Evolutionary conservation across 2,797 vertebrate species (phyloP).

Genomic region (Knipowitschia caucasica): DNA sequence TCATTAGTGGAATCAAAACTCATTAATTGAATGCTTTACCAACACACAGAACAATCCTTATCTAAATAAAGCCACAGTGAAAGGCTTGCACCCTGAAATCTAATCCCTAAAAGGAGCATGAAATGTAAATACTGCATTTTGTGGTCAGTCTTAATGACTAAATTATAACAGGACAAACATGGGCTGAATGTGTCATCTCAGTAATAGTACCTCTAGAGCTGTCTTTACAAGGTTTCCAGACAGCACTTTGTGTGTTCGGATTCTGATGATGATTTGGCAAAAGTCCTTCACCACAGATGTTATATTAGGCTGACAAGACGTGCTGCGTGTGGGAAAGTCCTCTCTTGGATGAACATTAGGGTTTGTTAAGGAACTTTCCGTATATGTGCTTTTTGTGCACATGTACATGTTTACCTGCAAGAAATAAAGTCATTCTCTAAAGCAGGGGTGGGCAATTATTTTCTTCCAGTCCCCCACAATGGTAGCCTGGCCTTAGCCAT

Average conservation of each 20-base stretch:
- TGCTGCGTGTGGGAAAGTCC: constrained; percentile 17
- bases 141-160: constrained; percentile 39
- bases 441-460: too few relatives aligned
- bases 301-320: constrained; percentile 26
- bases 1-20: too few relatives aligned
- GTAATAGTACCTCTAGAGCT: constrained; percentile 58
- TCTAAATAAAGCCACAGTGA: constrained; percentile 21
- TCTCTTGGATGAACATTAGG: too few relatives aligned
- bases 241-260: constrained; percentile 34
- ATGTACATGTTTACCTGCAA: too few relatives aligned
- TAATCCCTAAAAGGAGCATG: constrained; percentile 36
- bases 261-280: constrained; percentile 36
- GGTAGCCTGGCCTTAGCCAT: too few relatives aligned
- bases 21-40: background rate
- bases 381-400: too few relatives aligned
- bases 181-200: constrained; percentile 26
- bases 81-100: constrained; percentile 31
- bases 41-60: background rate
- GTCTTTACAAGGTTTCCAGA: constrained; percentile 47
- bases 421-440: too few relatives aligned
- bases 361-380: too few relatives aligned
- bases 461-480: too few relatives aligned
- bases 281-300: constrained; percentile 19
- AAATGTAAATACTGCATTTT: constrained; percentile 29
- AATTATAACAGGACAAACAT: constrained; percentile 46